Evolutionary conservation across 1,140 invertebrate species (phyloP), one percentile per base, ranked within the genome.

Genomic region (Argopecten irradians): DNA sequence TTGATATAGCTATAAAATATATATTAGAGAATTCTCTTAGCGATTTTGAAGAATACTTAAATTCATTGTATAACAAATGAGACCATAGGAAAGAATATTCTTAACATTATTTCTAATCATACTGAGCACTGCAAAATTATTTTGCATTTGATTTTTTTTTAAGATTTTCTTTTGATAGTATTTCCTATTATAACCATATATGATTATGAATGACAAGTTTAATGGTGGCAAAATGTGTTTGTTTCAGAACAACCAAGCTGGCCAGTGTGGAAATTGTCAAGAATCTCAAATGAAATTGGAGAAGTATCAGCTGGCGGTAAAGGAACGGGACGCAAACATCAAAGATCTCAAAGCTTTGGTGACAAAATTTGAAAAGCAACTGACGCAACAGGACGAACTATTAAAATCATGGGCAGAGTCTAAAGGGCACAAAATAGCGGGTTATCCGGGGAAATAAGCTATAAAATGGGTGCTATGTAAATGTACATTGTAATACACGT

Each of bases 291-390:
- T 32, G n/a, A 91, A 91, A 34, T 35, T 92, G 7, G 90, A 93
- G 46, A 92, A 90, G 86, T 39, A 90, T 5, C 83, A 90, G 7
- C 13, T 88, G 28, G 84, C 85, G 14, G 83, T 92, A 28, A 92
- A 92, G 86, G 92, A 92, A 46, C 91, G 89, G 85, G 92, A 94
- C 34, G 34, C 87, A 82, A 89, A 88, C 0, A 90, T 94, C 33
- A 91, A 91, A 88, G 93, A 94, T 41, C 87, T 94, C 36, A 92
- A 93, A 36, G 32, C 88, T 22, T 86, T 93, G 84, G 88, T 87
- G 34, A 82, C 90, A 28, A 91, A 89, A 55, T 92, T 92, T 92
- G 92, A 93, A 86, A 92, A 89, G 83, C 93, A 93, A 87, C 90
- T 93, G 1, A 89, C 86, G 41, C 91, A 91, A 34, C 92, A 93